A percentile compares a stretch with the other conserved stretches of the same genome.
Conservation (phyloP, 2,797 vertebrate species). For the Lepilemur ruficaudatus region DNA sequence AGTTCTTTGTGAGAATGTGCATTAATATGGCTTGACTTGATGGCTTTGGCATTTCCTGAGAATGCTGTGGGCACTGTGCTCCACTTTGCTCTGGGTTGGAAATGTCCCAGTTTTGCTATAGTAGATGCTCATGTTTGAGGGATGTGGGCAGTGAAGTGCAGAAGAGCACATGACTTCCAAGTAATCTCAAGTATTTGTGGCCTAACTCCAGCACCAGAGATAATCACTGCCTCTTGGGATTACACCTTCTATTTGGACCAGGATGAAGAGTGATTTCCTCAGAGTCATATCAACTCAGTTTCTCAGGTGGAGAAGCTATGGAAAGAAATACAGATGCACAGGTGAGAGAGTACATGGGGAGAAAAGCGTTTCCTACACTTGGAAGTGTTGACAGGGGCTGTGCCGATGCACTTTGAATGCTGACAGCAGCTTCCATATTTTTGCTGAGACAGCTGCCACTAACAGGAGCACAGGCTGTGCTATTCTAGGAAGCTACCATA, state of each 20-base stretch:
- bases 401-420: neutral
- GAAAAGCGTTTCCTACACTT: neutral
- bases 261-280: neutral
- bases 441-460: constrained; percentile 27
- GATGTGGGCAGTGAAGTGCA: neutral
- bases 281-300: neutral
- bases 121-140: neutral
- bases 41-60: constrained; percentile 36
- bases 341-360: neutral
- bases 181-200: constrained; percentile 15
- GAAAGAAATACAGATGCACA: constrained; percentile 9
- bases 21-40: neutral
- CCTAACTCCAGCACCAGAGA: neutral
- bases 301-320: neutral
- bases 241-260: neutral
- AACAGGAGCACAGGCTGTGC: neutral
- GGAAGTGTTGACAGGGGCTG: constrained; percentile 40
- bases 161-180: neutral
- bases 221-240: neutral
- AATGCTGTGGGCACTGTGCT: neutral
- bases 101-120: neutral
- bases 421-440: constrained; percentile 8
- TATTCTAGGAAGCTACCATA: constrained; percentile 49
- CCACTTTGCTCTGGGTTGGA: neutral
- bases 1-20: neutral